A percentile compares a stretch with the other conserved stretches of the same genome.
Conservation (phyloP, 1,140 invertebrate species). For the Adoxophyes honmai region DNA sequence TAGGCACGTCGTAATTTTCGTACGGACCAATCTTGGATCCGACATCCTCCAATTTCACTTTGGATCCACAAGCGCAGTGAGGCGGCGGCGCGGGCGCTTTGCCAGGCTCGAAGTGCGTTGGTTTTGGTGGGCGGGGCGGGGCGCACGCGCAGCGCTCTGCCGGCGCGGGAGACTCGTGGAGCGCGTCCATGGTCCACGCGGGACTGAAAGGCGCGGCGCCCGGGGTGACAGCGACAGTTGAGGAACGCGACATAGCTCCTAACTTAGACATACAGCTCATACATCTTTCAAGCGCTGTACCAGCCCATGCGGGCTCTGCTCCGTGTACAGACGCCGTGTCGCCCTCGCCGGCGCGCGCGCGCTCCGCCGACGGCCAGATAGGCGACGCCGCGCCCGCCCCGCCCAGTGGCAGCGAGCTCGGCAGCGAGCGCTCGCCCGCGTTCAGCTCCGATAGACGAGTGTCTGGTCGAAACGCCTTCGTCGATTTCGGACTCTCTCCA, state of each 20-base stretch:
- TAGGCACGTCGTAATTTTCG: conserved; percentile 88
- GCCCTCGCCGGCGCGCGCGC: conserved; percentile 27
- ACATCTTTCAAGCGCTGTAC: conserved; percentile 81
- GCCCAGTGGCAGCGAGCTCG: conserved; percentile 32
- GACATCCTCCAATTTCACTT: conserved; percentile 30
- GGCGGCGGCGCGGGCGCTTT: conserved; percentile 64
- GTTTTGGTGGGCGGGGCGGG: conserved; percentile 52
- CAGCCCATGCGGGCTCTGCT: conserved; percentile 38
- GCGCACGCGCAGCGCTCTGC: conserved; percentile 31
- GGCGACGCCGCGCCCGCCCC: conserved; percentile 22
- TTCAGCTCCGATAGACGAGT: conserved; percentile 79
- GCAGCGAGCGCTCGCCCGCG: conserved; percentile 57
- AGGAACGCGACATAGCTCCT: conserved; percentile 80
- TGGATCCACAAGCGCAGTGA: conserved; percentile 32
- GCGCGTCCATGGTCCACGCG: conserved; percentile 81
- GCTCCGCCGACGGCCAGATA: conserved; percentile 40
- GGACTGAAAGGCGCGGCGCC: conserved; percentile 76
- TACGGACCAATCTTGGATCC: conserved; percentile 76
- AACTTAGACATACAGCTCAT: conserved; percentile 88
- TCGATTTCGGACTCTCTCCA: conserved; percentile 43
- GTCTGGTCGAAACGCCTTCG: conserved; percentile 72
- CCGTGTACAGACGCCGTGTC: conserved; percentile 37
- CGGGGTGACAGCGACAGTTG: conserved; percentile 70
- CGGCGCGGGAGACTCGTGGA: conserved; percentile 40
- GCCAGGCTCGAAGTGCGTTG: conserved; percentile 67